Base-by-base conservation (phyloP, 1,140 invertebrate species). In the Venustaconcha ellipsiformis region DNA sequence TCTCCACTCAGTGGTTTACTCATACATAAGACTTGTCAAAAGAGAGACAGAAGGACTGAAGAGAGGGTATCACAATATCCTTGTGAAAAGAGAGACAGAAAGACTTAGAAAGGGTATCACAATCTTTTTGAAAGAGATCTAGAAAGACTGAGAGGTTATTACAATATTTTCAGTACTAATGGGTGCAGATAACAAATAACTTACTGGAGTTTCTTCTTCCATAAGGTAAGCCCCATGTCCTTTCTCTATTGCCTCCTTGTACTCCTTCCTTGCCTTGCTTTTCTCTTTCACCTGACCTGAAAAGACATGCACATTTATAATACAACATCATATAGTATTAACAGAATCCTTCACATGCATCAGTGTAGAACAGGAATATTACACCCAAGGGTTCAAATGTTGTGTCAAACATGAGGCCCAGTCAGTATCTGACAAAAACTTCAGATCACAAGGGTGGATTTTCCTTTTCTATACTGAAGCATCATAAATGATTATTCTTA, bases 161-260 rank as follows among this genome's bases (percentile, higher is more conserved):
- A 74, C 12, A 58, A 57, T 48, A 57, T 23, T 6, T 56, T 48
- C 23, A 56, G 85, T 78, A 71, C 37, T 37, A 37, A 37, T 4
- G 37, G 37, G 37, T 2, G 3, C 8, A 8, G 37, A 37, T 37
- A 37, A 37, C 37, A 37, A 37, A 37, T 56, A 78, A 81, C 83
- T 74, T 80, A 89, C 91, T 18, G 89, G 88, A 69, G 85, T 87
- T 72, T 88, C 88, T 78, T 90, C 86, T 65, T 89, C 88, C 80
- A 90, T 90, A 15, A 92, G 80, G 79, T 92, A 91, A 11, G 90
- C 91, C 15, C 90, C 90, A 81, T 91, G 88, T 57, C 91, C 89
- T 64, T 89, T 82, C 77, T 87, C 80, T 58, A 91, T 83, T 8
- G 91, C 91, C 70, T 91, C 85, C 78, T 87, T 88, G 83, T 91